Evolutionary conservation across 2,113 vertebrate genomes (phyloP).

Genomic region (Gallinago paraguaiae): DNA sequence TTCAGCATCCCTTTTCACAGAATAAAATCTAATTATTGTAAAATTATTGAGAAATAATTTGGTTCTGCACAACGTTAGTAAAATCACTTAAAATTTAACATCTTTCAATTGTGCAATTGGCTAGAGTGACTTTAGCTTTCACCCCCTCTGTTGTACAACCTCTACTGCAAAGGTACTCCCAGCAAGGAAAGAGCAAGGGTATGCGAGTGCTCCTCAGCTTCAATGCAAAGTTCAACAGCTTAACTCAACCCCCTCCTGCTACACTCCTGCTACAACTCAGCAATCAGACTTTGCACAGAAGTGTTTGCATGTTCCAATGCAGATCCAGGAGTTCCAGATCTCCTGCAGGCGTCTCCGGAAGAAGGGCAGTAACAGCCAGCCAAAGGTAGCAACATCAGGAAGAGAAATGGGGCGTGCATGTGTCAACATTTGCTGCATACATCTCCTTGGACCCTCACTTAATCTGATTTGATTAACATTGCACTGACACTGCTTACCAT

Average conservation of each 20-base stretch:
- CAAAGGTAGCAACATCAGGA: background rate
- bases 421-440: background rate
- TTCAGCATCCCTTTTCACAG: background rate
- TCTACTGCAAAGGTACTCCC: background rate
- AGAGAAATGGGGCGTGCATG: background rate
- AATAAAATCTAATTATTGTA: background rate
- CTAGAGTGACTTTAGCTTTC: background rate
- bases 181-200: background rate
- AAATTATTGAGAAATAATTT: background rate
- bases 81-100: background rate
- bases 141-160: background rate
- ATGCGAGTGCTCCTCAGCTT: background rate
- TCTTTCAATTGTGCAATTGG: background rate
- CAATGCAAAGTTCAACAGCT: constrained; percentile 1
- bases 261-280: background rate
- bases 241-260: background rate
- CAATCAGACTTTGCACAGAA: constrained; percentile 32
- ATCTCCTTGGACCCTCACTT: background rate
- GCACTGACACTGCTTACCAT: background rate
- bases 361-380: background rate
- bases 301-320: background rate
- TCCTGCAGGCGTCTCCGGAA: background rate
- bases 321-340: no score
- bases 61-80: background rate
- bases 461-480: background rate